Evolutionary conservation across 2,113 vertebrate genomes (phyloP).

Genomic region (Platichthys stellatus): DNA sequence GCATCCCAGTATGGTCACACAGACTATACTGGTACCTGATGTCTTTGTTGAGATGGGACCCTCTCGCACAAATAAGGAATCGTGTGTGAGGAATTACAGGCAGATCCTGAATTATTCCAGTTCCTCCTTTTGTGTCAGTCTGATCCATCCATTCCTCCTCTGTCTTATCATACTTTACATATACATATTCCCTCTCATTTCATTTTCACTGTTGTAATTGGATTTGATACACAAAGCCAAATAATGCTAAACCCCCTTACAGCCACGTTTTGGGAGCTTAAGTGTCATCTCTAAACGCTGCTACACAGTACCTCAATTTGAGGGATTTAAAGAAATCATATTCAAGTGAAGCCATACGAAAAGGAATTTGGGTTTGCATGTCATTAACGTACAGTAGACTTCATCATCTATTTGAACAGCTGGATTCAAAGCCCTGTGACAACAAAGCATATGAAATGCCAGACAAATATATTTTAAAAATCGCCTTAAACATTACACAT

Average conservation of each 20-base stretch:
- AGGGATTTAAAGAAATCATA: conserved; percentile 17
- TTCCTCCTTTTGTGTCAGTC: neutral
- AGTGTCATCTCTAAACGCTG: conserved; percentile 28
- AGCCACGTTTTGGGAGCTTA: conserved; percentile 13
- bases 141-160: neutral
- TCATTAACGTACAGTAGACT: neutral
- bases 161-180: conserved; percentile 1
- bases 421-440: conserved; percentile 3
- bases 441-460: neutral
- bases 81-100: neutral
- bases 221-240: conserved; percentile 29
- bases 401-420: neutral
- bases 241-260: conserved; percentile 16
- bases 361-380: conserved; percentile 2
- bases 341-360: conserved; percentile 1
- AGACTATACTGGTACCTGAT: neutral
- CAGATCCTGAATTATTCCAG: neutral
- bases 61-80: neutral
- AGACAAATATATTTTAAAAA: neutral
- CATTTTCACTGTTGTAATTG: conserved; percentile 33
- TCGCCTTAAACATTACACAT: neutral
- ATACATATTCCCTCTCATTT: neutral
- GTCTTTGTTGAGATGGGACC: neutral
- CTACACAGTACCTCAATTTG: conserved; percentile 1
- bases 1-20: neutral